Evolutionary conservation across 2,113 vertebrate species (phyloP), one percentile per base, ranked within the genome.

Genomic region (Leiothrix lutea): DNA sequence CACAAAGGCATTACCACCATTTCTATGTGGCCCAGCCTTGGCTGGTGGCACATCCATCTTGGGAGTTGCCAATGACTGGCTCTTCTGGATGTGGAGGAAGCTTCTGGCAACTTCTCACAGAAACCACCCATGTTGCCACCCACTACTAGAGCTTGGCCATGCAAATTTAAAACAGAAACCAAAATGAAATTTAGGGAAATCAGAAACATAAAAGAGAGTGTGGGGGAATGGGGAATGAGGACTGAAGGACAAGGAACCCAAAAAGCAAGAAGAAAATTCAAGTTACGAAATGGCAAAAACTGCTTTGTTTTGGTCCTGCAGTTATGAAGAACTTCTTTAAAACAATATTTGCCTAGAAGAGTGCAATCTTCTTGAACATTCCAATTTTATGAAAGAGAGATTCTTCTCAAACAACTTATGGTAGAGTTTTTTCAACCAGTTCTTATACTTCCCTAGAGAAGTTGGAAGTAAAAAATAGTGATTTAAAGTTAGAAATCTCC

Each of bases 211-310:
- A 53, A 62, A 48, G 13, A 50, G 23, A 35, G 8, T 4, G 5
- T 17, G 4, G 5, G 2, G 6, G 5, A 6, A 56, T 13, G 6
- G 2, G 4, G 5, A 5, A 29, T 24, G 11, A 6, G 4, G 2
- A 54, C 19, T 45, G 4, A 10, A 21, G 6, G 8, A 29, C 9
- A 84, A 80, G 8, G 23, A 80, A 89, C 6, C 7, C 4, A 61
- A 83, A 91, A 61, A 3, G 1, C 6, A 69, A 64, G 48, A 61
- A 26, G 0, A 47, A 47, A 51, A 9, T 23, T 54, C 3, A 62
- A 73, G 48, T 44, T 36, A 28, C 33, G 45, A 53, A 58, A 38
- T 53, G 8, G 6, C 2, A 67, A 75, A 6, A 35, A 24, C 1
- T 12, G 16, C 5, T 58, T 73, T 13, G 2, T 26, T 73, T 81